These are phyloP conservation scores for Amyelois transitella DNA, from an alignment of 1,140 invertebrate genomes.

Conservation along the genomic window DNA sequence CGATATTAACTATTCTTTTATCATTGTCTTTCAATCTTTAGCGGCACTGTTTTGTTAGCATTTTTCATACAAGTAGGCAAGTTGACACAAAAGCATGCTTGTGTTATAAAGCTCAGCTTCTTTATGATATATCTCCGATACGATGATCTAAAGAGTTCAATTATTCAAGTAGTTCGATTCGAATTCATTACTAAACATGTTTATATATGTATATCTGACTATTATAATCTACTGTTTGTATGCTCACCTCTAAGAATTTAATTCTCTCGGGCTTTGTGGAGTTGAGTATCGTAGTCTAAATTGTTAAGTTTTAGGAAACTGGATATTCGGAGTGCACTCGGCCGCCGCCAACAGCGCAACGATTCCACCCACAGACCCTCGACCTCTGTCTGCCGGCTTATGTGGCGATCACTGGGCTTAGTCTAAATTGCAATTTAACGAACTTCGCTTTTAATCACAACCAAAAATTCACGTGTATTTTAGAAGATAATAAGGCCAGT, in stretches of 20 bases:
- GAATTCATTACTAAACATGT: no score
- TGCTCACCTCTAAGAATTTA: background rate
- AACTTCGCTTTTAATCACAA: conserved; percentile 19
- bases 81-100: no score
- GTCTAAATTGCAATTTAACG: conserved; percentile 53
- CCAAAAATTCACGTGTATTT: background rate
- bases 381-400: conserved; percentile 46
- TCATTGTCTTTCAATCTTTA: conserved; percentile 19
- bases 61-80: no score
- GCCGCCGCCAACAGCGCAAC: conserved; percentile 10
- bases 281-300: conserved; percentile 4
- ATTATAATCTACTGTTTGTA: background rate
- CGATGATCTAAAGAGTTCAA: no score
- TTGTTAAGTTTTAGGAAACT: conserved; percentile 35
- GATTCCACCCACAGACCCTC: conserved; percentile 32
- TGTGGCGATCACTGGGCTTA: conserved; percentile 45
- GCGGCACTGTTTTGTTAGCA: no score
- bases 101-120: no score
- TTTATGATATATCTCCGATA: no score
- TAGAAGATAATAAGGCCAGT: no score
- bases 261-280: background rate
- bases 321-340: conserved; percentile 25
- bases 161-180: no score
- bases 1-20: conserved; percentile 30
- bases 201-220: no score